Percentiles rank a stretch among this genome's conserved stretches.
Evolutionary conservation across 2,113 vertebrate species (phyloP).

Genomic region (Alethe castanea): DNA sequence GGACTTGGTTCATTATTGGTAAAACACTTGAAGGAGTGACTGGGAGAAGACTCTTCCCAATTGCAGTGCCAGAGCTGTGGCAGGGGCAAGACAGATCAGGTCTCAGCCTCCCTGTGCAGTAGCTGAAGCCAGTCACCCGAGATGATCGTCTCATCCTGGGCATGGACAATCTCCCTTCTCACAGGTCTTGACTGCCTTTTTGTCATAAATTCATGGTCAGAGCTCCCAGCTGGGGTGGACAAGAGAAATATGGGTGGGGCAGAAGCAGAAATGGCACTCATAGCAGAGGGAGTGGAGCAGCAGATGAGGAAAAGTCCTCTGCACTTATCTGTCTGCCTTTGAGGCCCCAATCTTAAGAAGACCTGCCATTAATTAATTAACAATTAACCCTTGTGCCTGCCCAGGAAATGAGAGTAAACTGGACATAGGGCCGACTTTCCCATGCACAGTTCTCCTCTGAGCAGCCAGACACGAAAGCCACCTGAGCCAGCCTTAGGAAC

Average conservation of each 20-base stretch:
- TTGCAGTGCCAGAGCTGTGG: not conserved
- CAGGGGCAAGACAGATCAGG: not conserved
- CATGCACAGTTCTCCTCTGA: not conserved
- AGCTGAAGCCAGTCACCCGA: not conserved
- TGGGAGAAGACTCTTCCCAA: not conserved
- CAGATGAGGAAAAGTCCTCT: not conserved
- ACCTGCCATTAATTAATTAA: not conserved
- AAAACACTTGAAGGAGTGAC: not conserved
- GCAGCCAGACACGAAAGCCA: rapidly evolving
- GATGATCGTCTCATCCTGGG: not conserved
- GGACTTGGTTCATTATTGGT: not conserved
- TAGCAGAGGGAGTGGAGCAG: not conserved
- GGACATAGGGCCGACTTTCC: rapidly evolving
- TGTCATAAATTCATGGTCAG: not conserved
- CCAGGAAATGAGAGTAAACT: not conserved
- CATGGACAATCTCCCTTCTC: not conserved
- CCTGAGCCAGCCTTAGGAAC: not conserved
- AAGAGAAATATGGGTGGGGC: not conserved
- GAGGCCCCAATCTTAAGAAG: not conserved
- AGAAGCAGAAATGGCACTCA: not conserved
- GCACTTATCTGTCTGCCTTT: not conserved
- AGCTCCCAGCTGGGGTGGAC: not conserved
- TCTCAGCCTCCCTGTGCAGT: not conserved
- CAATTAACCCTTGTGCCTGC: not conserved
- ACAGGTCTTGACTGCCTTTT: not conserved